Evolutionary conservation across 1,140 invertebrate species (phyloP), one percentile per base, ranked within the genome.

Genomic region (Calephelis virginiensis): DNA sequence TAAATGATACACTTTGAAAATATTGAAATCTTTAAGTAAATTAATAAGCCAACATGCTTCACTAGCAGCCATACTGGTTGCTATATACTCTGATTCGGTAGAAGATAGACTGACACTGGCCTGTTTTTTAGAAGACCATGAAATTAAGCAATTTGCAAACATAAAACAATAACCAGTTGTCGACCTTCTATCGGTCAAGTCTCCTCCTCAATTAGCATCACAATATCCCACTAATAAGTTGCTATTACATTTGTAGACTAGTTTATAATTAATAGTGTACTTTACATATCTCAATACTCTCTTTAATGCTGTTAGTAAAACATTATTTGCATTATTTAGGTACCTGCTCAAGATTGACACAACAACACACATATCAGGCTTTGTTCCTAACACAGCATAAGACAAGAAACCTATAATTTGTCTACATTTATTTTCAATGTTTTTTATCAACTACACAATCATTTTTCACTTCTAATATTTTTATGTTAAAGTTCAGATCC

Each of bases 121-220:
- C 1, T 48, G 47, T 49, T 49, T 49, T 10, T 49, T 49, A 49
- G 48, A 49, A 8, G n/a, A 49, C 48, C 48, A 49, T 49, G n/a
- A 49, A 14, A 49, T 49, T 13, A 14, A 49, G 14, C 48, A 49
- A 7, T 49, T 49, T 8, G n/a, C 6, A 14, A 49, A 49, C 48
- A 49, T 49, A 49, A 49, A 49, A 8, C 48, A 49, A 49, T 13
- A 49, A 49, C 48, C 48, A 49, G 48, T 49, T 8, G 48, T 49
- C n/a, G 48, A 49, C 10, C 14, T 49, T 14, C n/a, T 49, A 13
- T 49, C 48, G n/a, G 8, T 49, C 6, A 14, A 49, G n/a, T 49
- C 48, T 14, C n/a, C 48, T 13, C 13, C 48, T 7, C 48, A 49
- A 49, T 48, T n/a, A 12, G 47, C 47, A 48, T 48, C 47, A 48